phyloP scores from a whole-genome alignment of 2,888 invertebrate genomes.

The Synergus laeviventris region DNA sequence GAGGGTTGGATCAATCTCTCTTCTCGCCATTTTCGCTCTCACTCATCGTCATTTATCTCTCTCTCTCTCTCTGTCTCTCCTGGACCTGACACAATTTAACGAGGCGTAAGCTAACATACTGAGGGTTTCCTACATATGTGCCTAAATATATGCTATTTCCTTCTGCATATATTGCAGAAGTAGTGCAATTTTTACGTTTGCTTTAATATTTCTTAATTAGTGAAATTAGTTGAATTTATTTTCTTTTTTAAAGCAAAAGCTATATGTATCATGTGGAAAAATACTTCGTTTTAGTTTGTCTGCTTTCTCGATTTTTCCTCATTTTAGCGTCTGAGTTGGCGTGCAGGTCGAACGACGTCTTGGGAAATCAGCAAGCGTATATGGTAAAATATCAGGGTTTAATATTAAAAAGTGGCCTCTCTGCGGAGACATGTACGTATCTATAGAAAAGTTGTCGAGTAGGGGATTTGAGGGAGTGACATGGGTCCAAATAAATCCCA shows the following conservation, averaged over 20 bases:
- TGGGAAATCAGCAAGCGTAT: slow-evolving; percentile 40
- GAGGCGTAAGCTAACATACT: slow-evolving; percentile 10
- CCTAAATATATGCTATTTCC: background rate
- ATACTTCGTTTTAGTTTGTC: background rate
- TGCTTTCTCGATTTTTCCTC: slow-evolving; percentile 25
- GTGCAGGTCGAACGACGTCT: slow-evolving; percentile 29
- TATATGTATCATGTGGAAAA: slow-evolving; percentile 6
- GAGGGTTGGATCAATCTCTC: slow-evolving; percentile 2
- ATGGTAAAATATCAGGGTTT: slow-evolving; percentile 40
- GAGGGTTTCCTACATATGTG: background rate
- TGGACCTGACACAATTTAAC: background rate
- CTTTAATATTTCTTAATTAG: no score
- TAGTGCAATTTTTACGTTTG: no score
- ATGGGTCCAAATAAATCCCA: background rate
- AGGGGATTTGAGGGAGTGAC: background rate
- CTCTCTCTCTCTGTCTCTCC: background rate
- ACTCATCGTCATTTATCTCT: background rate
- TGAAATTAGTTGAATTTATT: no score
- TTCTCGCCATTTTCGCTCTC: background rate
- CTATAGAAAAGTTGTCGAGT: background rate
- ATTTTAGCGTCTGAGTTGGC: slow-evolving; percentile 18
- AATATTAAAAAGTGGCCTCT: slow-evolving; percentile 35
- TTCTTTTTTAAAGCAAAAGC: background rate
- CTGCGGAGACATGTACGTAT: background rate
- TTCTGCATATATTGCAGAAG: background rate